These are phyloP conservation scores for Rhinoptilus africanus DNA, from an alignment of 2,113 vertebrate species.

Conservation along the genomic window DNA sequence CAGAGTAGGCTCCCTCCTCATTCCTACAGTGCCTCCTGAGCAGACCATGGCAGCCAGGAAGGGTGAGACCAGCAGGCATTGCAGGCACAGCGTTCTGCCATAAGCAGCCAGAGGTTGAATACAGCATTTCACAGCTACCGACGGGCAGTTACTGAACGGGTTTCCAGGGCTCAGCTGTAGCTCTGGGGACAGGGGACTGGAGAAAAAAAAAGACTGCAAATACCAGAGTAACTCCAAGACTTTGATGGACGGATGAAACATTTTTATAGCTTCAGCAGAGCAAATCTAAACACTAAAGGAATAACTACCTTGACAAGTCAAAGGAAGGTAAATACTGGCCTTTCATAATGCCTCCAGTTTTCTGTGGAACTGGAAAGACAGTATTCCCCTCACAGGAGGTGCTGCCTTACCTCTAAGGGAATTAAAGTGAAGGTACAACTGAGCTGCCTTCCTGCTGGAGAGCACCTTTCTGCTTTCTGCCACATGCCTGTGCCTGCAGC, in stretches of 20 bases:
- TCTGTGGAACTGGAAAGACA: neutral
- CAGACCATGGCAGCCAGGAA: neutral
- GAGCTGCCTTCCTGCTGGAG: neutral
- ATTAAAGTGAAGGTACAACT: neutral
- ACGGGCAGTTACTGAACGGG: neutral
- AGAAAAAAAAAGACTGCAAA: neutral
- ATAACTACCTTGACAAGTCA: neutral
- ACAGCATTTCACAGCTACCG: neutral
- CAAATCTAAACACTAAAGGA: neutral
- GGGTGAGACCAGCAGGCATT: neutral
- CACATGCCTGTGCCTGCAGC: neutral
- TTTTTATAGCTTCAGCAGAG: neutral
- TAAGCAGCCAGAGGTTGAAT: neutral
- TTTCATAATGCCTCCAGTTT: fast-evolving
- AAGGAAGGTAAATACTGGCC: neutral
- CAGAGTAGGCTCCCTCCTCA: neutral
- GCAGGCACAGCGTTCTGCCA: slow-evolving; percentile 23
- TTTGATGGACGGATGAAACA: neutral
- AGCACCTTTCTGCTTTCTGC: neutral
- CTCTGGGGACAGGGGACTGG: neutral
- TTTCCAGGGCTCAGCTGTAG: neutral
- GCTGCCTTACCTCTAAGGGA: neutral
- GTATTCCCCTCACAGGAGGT: fast-evolving
- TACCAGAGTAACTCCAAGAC: neutral
- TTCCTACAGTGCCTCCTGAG: neutral